Conservation (phyloP, 2,797 vertebrate species). For the Alcedo quadribrachys region DNA sequence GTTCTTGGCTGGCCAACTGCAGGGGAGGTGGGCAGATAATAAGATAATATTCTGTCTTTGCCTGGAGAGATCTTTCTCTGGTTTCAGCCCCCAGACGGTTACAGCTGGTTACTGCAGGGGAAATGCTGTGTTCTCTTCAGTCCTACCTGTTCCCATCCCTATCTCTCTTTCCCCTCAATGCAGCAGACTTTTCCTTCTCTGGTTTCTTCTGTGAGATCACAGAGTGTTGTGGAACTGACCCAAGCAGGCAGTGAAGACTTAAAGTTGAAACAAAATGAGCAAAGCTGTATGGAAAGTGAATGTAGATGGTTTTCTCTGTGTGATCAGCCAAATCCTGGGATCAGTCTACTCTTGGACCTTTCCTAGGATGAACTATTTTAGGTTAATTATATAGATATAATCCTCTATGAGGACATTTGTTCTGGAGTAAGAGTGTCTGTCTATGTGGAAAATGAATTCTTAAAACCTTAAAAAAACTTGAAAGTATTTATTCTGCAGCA, state of each 20-base stretch:
- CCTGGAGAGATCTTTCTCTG: not conserved
- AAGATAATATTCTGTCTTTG: not conserved
- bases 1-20: not conserved
- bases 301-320: not conserved
- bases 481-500: not conserved
- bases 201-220: not conserved
- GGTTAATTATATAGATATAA: not conserved
- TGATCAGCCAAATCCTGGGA: not conserved
- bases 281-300: not conserved
- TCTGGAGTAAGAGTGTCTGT: not conserved
- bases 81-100: not conserved
- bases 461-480: slow-evolving; percentile 19
- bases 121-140: not conserved
- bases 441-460: not conserved
- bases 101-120: not conserved
- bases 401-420: not conserved
- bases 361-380: not conserved
- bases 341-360: not conserved
- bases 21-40: not conserved
- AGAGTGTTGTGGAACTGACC: not conserved
- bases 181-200: not conserved
- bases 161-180: not conserved
- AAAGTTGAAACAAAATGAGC: not conserved
- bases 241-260: not conserved
- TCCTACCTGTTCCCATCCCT: not conserved